Base-by-base conservation (phyloP, 2,888 invertebrate species). In the Autographa pulchrina region DNA sequence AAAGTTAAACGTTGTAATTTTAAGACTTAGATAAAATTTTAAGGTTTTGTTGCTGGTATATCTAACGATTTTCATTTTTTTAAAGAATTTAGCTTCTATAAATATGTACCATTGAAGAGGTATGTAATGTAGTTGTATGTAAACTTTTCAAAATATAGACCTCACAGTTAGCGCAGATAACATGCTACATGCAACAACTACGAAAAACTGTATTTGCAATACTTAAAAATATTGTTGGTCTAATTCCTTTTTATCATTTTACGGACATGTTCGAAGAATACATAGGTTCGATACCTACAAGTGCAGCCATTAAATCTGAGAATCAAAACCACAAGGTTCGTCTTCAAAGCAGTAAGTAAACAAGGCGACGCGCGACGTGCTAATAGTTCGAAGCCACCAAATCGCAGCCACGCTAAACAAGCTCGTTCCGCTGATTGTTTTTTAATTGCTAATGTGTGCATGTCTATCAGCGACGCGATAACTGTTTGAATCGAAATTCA, bases 401-500 rank as follows among this genome's bases (percentile, higher is more conserved):
- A 81, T 76, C 79, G 75, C 68, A 74, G 72, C 63, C 74, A 70
- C 43, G 69, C 64, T 70, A 63, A 68, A 70, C 72, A 67, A 77
- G 77, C 80, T 77, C 75, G 83, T 83, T 84, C 81, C 69, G 81
- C 85, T 88, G 88, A 89, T 89, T 89, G 87, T 86, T 89, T 87
- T 85, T 84, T 88, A 88, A 89, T 89, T 88, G 81, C 85, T 71
- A 32, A 52, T 56, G 54, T 56, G 54, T 56, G 54, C 54, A 56
- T 56, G 54, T 25, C 54, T 25, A 56, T 56, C 54, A 20, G 54
- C 3, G 20, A 1, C 54, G 25, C 54, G 20, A 56, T 56, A 56
- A 56, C 54, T 25, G 54, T 56, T 56, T 56, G 54, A 14, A 56
- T 56, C 25, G 54, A 56, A 56, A 20, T 56, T 56, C 54, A 56